Evolutionary conservation across 2,797 vertebrate species (phyloP).

Genomic region (Ceyx erithaca): DNA sequence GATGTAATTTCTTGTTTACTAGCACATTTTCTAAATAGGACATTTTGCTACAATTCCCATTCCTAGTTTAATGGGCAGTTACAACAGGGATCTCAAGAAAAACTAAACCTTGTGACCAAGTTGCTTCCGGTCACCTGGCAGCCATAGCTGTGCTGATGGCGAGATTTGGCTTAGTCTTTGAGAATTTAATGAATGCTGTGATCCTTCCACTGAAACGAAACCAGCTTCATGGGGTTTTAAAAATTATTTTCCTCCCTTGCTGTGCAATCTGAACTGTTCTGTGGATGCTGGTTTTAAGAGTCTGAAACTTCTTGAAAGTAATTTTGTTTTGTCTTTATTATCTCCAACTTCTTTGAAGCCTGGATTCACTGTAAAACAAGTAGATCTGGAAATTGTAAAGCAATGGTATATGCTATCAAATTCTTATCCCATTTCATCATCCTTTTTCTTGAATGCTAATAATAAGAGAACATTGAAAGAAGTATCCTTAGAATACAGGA

Average conservation of each 20-base stretch:
- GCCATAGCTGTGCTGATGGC: not conserved
- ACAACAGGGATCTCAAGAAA: not conserved
- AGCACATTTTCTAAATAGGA: not conserved
- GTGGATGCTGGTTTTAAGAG: not conserved
- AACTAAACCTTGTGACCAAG: not conserved
- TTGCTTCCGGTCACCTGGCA: not conserved
- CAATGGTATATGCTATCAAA: not conserved
- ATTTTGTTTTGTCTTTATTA: not conserved
- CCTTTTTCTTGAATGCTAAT: not conserved
- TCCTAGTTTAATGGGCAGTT: not conserved
- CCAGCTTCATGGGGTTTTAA: not conserved
- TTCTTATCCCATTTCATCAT: not conserved
- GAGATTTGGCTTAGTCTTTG: not conserved
- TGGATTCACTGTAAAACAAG: not conserved
- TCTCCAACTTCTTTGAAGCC: not conserved
- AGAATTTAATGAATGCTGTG: not conserved
- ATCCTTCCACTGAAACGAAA: not conserved
- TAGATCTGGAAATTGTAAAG: constrained; percentile 17
- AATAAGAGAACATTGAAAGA: not conserved
- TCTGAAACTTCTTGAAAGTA: not conserved
- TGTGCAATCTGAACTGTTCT: not conserved
- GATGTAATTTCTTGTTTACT: not conserved
- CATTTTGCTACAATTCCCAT: not conserved
- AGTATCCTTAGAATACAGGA: not conserved
- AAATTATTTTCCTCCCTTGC: not conserved